These are phyloP conservation scores for Lagria hirta DNA, from an alignment of 2,888 invertebrate species.

Conservation along the genomic window DNA sequence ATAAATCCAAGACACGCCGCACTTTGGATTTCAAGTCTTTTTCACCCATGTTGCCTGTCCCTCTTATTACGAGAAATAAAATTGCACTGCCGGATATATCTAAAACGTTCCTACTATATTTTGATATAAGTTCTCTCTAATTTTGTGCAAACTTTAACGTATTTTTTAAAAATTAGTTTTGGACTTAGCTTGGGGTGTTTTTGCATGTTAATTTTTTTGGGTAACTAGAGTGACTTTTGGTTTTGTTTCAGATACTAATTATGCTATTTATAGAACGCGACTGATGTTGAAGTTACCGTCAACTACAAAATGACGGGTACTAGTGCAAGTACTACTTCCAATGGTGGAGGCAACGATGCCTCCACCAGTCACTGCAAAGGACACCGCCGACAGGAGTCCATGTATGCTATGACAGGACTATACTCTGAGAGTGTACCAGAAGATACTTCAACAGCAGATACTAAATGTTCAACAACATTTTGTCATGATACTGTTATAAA, in stretches of 20 bases:
- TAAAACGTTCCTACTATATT: too few relatives aligned
- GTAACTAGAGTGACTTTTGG: too few relatives aligned
- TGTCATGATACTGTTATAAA: slow-evolving; percentile 59
- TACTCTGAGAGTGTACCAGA: slow-evolving; percentile 73
- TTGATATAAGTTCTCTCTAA: too few relatives aligned
- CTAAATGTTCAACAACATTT: slow-evolving; percentile 42
- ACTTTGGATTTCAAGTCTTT: too few relatives aligned
- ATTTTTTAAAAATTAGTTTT: too few relatives aligned
- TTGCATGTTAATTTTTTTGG: too few relatives aligned
- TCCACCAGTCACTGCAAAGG: slow-evolving; percentile 44
- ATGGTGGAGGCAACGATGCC: slow-evolving; percentile 24
- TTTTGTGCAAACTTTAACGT: too few relatives aligned
- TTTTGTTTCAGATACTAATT: slow-evolving; percentile 11
- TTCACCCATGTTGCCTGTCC: too few relatives aligned
- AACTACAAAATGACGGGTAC: slow-evolving; percentile 16
- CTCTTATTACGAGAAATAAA: too few relatives aligned
- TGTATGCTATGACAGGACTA: slow-evolving; percentile 86
- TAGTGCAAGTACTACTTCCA: slow-evolving; percentile 10
- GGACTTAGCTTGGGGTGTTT: too few relatives aligned
- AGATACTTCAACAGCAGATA: slow-evolving; percentile 51
- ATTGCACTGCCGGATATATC: too few relatives aligned
- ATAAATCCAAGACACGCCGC: too few relatives aligned
- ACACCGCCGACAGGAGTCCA: slow-evolving; percentile 78
- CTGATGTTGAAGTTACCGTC: slow-evolving; percentile 9
- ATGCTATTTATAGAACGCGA: slow-evolving; percentile 7